A percentile compares a stretch with the other conserved stretches of the same genome.
Evolutionary conservation across 2,888 invertebrate genomes (phyloP).

Genomic region (Tromatobia lineatoria): DNA sequence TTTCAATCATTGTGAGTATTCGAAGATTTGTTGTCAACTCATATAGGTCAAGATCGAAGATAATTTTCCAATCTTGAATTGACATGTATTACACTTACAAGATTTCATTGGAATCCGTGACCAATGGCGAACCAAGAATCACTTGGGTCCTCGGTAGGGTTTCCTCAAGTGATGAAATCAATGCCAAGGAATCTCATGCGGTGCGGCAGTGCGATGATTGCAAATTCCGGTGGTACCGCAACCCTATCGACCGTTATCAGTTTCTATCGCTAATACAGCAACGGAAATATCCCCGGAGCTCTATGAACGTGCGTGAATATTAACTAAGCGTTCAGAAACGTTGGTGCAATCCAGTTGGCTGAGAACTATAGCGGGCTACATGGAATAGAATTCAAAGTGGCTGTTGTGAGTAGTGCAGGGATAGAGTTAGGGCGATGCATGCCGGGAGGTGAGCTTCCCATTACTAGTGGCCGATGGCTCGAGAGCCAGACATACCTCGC

Average conservation of each 20-base stretch:
- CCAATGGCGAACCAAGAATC: background rate
- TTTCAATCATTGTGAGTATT: background rate
- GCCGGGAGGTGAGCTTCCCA: constrained; percentile 70
- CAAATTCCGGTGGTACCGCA: constrained; percentile 9
- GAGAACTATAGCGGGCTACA: constrained; percentile 37
- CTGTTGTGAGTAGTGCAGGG: constrained; percentile 26
- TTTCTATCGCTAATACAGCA: constrained; percentile 55
- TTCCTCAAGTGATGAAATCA: constrained; percentile 8
- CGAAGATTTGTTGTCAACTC: background rate
- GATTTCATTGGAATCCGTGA: background rate
- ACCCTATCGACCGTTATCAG: constrained; percentile 28
- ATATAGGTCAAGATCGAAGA: background rate
- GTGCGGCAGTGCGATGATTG: constrained; percentile 8
- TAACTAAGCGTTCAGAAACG: constrained; percentile 64
- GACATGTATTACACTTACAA: background rate
- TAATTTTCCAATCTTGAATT: background rate
- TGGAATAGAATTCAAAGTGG: constrained; percentile 64
- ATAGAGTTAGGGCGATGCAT: constrained; percentile 31
- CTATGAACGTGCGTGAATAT: constrained; percentile 69
- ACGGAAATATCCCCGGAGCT: constrained; percentile 48
- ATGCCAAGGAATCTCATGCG: background rate
- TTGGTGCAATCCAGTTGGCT: constrained; percentile 46
- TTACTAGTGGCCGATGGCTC: constrained; percentile 68
- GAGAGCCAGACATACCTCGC: constrained; percentile 63
- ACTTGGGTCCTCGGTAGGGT: background rate